phyloP scores from a whole-genome alignment of 2,113 vertebrate genomes.

The Ceyx margarethae region DNA sequence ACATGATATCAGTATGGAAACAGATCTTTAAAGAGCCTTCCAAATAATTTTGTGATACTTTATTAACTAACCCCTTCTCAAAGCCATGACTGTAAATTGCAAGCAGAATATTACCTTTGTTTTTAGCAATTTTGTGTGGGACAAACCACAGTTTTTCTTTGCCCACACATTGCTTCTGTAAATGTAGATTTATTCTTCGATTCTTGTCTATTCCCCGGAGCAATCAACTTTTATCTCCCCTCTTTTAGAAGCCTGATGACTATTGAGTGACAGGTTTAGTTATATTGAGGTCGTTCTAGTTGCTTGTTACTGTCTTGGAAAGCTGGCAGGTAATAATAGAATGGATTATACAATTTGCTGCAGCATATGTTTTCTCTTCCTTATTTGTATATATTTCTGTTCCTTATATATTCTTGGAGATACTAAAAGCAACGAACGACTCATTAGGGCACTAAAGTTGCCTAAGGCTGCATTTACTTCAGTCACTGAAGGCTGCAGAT shows the following conservation, averaged over 20 bases:
- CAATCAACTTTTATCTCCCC: not conserved
- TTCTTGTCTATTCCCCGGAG: not conserved
- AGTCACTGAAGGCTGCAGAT: not conserved
- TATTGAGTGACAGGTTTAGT: not conserved
- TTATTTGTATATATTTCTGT: not conserved
- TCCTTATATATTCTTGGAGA: not conserved
- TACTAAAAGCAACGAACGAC: not conserved
- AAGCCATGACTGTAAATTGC: not conserved
- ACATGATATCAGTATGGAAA: not conserved
- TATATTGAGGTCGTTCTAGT: not conserved
- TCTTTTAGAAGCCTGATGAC: not conserved
- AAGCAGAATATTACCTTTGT: not conserved
- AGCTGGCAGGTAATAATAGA: not conserved
- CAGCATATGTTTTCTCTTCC: not conserved
- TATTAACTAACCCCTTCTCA: not conserved
- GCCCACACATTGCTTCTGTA: not conserved
- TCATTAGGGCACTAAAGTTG: not conserved
- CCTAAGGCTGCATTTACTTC: not conserved
- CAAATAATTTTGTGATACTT: not conserved
- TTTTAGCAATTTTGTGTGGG: not conserved
- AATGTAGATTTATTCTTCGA: not conserved
- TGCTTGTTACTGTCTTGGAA: not conserved
- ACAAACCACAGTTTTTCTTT: not conserved
- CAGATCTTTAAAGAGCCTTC: not conserved
- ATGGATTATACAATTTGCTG: not conserved